Evolutionary conservation across 2,113 vertebrate species (phyloP).

Genomic region (Chascanopsetta lugubris): DNA sequence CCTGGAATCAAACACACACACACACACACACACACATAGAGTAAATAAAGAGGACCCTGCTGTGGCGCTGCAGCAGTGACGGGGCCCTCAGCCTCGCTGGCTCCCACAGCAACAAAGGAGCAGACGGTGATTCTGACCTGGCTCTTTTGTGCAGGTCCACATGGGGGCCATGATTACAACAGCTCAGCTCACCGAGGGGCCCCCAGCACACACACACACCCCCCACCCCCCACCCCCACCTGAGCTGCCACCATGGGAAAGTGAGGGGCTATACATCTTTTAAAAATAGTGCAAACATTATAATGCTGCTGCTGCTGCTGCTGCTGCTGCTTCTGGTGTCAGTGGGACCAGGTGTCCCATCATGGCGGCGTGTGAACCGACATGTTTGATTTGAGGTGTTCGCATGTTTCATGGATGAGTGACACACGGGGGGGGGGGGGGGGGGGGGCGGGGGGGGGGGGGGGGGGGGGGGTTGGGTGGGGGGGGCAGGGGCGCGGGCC

Average conservation of each 20-base stretch:
- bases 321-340: neutral
- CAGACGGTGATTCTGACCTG: constrained; percentile 75
- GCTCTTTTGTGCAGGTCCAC: constrained; percentile 76
- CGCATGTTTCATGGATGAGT: constrained; percentile 67
- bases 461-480: too few species aligned
- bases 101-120: constrained; percentile 78
- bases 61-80: constrained; percentile 45
- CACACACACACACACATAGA: too few species aligned
- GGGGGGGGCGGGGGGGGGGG: too few species aligned
- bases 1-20: constrained; percentile 63
- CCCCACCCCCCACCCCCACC: constrained; percentile 42
- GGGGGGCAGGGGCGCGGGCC: too few species aligned
- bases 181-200: constrained; percentile 71
- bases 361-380: constrained; percentile 30
- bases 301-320: neutral
- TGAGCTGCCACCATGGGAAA: constrained; percentile 46
- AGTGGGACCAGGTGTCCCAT: constrained; percentile 34
- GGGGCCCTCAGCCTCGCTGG: constrained; percentile 63
- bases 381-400: constrained; percentile 48
- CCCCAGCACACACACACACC: constrained; percentile 22
- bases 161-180: constrained; percentile 78
- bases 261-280: constrained; percentile 17
- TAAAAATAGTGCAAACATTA: too few species aligned
- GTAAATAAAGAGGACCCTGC: constrained; percentile 67
- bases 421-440: constrained; percentile 33